phyloP scores from a whole-genome alignment of 2,888 invertebrate species.

The Acrobasis suavella region DNA sequence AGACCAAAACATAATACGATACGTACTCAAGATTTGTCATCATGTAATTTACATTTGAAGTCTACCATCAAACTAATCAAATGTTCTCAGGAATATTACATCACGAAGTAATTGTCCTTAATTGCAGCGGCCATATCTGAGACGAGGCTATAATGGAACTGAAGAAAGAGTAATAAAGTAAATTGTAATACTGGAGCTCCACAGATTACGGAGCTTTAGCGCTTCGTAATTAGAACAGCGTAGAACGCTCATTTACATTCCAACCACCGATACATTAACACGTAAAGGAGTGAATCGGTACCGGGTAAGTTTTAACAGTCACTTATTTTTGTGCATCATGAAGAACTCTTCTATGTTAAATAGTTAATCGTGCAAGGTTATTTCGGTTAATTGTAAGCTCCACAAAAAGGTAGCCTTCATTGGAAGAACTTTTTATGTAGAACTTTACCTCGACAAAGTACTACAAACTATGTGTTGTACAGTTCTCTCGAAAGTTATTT shows the following conservation, averaged over 20 bases:
- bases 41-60: neutral
- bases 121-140: slow-evolving; percentile 18
- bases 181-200: slow-evolving; percentile 19
- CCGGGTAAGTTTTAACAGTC: neutral
- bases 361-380: no score
- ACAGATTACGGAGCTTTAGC: slow-evolving; percentile 17
- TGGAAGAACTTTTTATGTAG: no score
- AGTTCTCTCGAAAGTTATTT: no score
- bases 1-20: no score
- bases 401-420: no score
- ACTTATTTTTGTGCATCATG: neutral
- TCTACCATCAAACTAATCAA: slow-evolving; percentile 1
- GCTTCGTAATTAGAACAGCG: slow-evolving; percentile 16
- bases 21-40: no score
- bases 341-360: no score
- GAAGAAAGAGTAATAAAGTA: slow-evolving; percentile 20
- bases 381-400: no score
- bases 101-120: slow-evolving; percentile 16
- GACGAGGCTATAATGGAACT: slow-evolving; percentile 18
- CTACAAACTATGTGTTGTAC: no score
- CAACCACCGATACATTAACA: slow-evolving; percentile 23
- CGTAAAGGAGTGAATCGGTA: slow-evolving; percentile 1
- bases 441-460: no score
- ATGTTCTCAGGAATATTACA: slow-evolving; percentile 16
- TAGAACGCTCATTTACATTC: slow-evolving; percentile 20